phyloP scores from a whole-genome alignment of 2,113 vertebrate species.

The Laticauda laticaudata region DNA sequence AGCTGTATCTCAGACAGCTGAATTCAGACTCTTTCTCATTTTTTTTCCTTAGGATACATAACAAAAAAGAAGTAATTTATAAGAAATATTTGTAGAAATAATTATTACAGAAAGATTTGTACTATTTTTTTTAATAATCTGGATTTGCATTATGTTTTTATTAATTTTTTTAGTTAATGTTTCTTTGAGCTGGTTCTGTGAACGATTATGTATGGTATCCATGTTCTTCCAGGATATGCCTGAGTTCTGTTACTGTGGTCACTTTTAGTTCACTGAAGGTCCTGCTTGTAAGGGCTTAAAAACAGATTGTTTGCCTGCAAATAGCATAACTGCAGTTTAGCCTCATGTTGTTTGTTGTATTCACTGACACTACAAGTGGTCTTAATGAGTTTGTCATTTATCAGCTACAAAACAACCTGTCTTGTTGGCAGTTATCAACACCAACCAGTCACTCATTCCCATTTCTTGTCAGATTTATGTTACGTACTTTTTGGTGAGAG shows the following conservation, averaged over 20 bases:
- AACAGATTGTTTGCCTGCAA: conserved; percentile 16
- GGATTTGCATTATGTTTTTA: not conserved
- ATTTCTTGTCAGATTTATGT: not conserved
- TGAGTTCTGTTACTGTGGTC: conserved; percentile 22
- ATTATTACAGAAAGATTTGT: not conserved
- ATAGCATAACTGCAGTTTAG: conserved; percentile 5
- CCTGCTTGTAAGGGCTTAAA: not conserved
- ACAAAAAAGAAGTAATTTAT: not conserved
- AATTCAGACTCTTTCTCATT: not conserved
- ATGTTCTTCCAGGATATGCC: not conserved
- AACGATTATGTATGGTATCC: accelerated
- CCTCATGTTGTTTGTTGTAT: conserved; percentile 39
- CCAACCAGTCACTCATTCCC: not conserved
- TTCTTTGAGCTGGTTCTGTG: not conserved
- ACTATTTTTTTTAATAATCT: not conserved
- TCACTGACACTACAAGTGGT: conserved; percentile 45
- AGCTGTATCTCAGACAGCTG: not conserved
- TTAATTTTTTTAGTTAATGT: not conserved
- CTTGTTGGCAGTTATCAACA: conserved; percentile 28
- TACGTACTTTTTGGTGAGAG: conserved; percentile 35
- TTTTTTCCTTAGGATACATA: not conserved
- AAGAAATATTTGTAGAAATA: not conserved
- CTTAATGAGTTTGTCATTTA: conserved; percentile 57
- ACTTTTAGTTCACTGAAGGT: not conserved
- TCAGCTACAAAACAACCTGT: conserved; percentile 40